Percentiles rank a stretch among this genome's conserved stretches.
Evolutionary conservation across 2,888 invertebrate species (phyloP).

Genomic region (Eumacrocentrus americanus): DNA sequence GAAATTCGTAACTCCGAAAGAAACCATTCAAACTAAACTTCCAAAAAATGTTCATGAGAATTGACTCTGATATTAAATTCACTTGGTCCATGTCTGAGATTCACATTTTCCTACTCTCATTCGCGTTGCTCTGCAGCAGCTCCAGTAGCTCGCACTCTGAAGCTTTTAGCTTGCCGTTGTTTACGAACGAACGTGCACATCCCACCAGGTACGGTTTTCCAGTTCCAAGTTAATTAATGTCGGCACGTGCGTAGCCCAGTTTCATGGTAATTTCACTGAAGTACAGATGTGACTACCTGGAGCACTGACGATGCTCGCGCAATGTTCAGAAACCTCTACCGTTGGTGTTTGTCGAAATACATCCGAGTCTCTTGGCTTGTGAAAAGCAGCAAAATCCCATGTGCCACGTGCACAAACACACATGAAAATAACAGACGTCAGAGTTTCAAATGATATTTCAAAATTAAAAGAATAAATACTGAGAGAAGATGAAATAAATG

Average conservation of each 20-base stretch:
- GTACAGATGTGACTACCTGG: conserved; percentile 23
- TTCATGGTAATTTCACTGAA: conserved; percentile 24
- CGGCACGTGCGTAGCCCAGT: conserved; percentile 38
- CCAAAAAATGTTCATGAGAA: not conserved
- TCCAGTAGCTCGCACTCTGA: no score
- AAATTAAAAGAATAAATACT: not conserved
- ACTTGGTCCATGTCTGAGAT: conserved; percentile 3
- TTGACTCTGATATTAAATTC: conserved; percentile 1
- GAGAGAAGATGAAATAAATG: not conserved
- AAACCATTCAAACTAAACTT: no score
- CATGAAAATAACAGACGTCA: no score
- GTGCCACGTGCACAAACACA: no score
- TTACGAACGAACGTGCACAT: conserved; percentile 32
- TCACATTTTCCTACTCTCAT: not conserved
- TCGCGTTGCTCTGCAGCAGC: no score
- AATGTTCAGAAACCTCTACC: not conserved
- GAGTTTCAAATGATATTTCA: no score
- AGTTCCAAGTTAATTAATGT: conserved; percentile 38
- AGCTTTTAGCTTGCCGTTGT: conserved; percentile 28
- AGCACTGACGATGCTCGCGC: not conserved
- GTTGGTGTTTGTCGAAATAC: not conserved
- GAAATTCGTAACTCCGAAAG: no score
- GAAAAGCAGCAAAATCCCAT: no score
- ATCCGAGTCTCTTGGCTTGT: not conserved
- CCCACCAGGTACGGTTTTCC: conserved; percentile 28